These are phyloP conservation scores for Drosophila jambulina DNA, from an alignment of 1,140 invertebrate species.

Conservation along the genomic window DNA sequence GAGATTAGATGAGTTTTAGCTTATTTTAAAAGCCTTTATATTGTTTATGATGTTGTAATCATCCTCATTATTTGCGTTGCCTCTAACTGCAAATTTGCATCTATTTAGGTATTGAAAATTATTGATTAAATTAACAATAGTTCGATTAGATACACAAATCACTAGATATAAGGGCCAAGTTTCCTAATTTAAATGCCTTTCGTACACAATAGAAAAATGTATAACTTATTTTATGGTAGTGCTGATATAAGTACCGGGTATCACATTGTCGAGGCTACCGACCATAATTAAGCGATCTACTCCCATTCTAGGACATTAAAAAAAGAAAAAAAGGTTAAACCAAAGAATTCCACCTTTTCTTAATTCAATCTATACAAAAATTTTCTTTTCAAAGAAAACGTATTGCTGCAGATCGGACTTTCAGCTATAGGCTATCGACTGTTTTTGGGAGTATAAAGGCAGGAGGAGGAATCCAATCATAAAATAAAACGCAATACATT, in stretches of 20 bases:
- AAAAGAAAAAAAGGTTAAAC: too few species aligned
- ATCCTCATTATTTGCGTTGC: neutral
- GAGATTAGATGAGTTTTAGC: neutral
- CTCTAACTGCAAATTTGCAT: neutral
- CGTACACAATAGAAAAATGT: too few species aligned
- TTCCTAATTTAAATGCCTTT: too few species aligned
- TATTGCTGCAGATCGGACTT: neutral
- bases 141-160: too few species aligned
- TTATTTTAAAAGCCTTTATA: neutral
- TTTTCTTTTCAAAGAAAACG: neutral
- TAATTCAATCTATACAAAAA: neutral
- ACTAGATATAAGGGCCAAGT: too few species aligned
- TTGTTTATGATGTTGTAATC: neutral
- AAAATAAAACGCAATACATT: constrained; percentile 79
- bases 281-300: neutral
- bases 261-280: neutral
- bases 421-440: neutral
- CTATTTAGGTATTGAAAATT: neutral
- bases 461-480: constrained; percentile 32
- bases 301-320: too few species aligned
- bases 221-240: too few species aligned
- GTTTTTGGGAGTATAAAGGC: neutral
- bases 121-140: neutral
- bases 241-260: neutral
- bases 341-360: too few species aligned